Evolutionary conservation across 2,113 vertebrate genomes (phyloP), one percentile per base, ranked within the genome.

Genomic region (Hirundichthys speculiger): DNA sequence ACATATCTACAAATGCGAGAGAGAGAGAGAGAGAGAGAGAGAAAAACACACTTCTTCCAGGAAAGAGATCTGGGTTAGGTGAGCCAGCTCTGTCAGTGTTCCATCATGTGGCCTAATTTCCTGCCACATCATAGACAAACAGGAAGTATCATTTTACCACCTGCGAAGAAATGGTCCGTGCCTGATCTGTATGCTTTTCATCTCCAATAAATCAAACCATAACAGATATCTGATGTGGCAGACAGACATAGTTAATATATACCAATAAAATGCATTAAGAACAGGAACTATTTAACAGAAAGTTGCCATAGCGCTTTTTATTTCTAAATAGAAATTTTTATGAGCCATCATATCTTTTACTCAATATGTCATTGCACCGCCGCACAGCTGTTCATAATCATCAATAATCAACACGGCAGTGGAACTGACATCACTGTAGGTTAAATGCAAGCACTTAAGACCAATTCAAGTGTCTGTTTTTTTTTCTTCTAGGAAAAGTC

Each of bases 31-130:
- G 55, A 43, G 41, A 30, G 39, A 6, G 3, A 27, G 25, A 27
- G 25, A 22, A 63, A 58, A 41, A 67, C 34, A 52, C 45, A 54
- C 62, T 50, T 64, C 58, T 89, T 90, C 85, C 86, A 88, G 79
- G 84, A 89, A 89, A 81, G 80, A 70, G 63, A 86, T 85, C 63
- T 72, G 76, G 81, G 83, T 87, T 85, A 86, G 68, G 75, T 79
- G 81, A 83, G 58, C 60, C 58, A 64, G 45, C 69, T 64, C 64
- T 72, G 53, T 76, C 65, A 75, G 27, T 50, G 77, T 78, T 86
- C 85, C 71, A 72, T 77, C 83, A 78, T 85, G 83, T 86, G 86
- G 87, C 66, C 78, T 75, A 52, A 84, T 82, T 90, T 86, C 82
- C 83, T 86, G 78, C 83, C 83, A 87, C 86, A 86, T 88, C 79